phyloP scores from a whole-genome alignment of 2,888 invertebrate species.

The Melitaea athalia region DNA sequence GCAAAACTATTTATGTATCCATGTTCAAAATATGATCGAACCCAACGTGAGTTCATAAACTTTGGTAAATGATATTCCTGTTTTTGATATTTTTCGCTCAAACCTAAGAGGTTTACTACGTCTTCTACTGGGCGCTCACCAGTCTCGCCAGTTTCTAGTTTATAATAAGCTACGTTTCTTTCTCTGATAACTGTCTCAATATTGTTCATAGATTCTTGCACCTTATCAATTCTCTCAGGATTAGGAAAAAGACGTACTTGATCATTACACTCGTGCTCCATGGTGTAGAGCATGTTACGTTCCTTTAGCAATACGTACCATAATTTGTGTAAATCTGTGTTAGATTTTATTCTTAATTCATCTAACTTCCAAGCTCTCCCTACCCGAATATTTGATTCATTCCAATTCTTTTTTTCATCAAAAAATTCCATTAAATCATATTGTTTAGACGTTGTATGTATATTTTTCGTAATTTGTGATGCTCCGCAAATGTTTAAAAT shows the following conservation, averaged over 20 bases:
- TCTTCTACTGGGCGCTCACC: slow-evolving; percentile 88
- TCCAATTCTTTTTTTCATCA: slow-evolving; percentile 93
- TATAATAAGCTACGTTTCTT: slow-evolving; percentile 93
- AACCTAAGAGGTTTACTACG: slow-evolving; percentile 83
- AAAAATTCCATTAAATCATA: slow-evolving; percentile 93
- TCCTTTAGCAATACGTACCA: slow-evolving; percentile 97
- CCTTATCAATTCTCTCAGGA: slow-evolving; percentile 96
- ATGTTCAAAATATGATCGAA: slow-evolving; percentile 80
- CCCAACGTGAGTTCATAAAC: slow-evolving; percentile 85
- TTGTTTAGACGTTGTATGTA: slow-evolving; percentile 66
- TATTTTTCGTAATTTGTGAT: slow-evolving; percentile 24
- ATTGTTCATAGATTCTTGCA: slow-evolving; percentile 96
- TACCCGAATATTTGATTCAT: slow-evolving; percentile 86
- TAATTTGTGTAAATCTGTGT: slow-evolving; percentile 96
- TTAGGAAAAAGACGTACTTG: slow-evolving; percentile 89
- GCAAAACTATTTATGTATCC: slow-evolving; percentile 80
- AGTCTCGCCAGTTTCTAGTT: slow-evolving; percentile 93
- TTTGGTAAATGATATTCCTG: slow-evolving; percentile 86
- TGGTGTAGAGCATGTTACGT: slow-evolving; percentile 97
- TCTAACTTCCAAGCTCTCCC: slow-evolving; percentile 95
- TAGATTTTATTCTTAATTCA: slow-evolving; percentile 96
- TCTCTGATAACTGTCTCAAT: slow-evolving; percentile 95
- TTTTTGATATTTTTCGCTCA: slow-evolving; percentile 80
- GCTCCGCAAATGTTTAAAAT: slow-evolving; percentile 42
- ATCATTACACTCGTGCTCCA: slow-evolving; percentile 92